Conservation (phyloP, 2,888 invertebrate species). For the Branchipolynoe longqiensis region DNA sequence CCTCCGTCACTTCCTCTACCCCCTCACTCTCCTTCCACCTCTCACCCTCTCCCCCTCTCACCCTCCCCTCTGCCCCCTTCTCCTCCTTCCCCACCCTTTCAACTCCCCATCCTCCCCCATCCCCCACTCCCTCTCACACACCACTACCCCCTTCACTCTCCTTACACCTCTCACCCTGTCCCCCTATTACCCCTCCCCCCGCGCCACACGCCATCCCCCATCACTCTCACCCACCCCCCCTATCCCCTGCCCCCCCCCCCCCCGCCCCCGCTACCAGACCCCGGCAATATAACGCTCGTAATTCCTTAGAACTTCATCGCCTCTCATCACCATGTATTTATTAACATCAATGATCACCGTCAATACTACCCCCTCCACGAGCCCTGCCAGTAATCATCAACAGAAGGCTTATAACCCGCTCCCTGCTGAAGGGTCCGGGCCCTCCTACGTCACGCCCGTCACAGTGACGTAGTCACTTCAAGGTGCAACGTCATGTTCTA, state of each 20-base stretch:
- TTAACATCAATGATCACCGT: too few relatives aligned
- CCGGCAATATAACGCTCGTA: not conserved
- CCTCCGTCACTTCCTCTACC: not conserved
- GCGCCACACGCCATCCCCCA: not conserved
- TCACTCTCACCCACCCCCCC: not conserved
- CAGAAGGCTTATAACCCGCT: too few relatives aligned
- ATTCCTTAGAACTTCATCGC: not conserved
- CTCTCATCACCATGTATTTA: too few relatives aligned
- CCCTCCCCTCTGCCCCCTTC: not conserved
- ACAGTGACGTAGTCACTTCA: too few relatives aligned
- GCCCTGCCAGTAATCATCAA: too few relatives aligned
- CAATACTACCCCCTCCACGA: too few relatives aligned
- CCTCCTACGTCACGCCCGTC: too few relatives aligned
- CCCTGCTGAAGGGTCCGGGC: too few relatives aligned
- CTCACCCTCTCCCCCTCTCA: not conserved
- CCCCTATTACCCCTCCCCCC: too few relatives aligned
- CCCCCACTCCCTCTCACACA: not conserved
- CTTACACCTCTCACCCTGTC: conserved; percentile 2
- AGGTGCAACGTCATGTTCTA: too few relatives aligned
- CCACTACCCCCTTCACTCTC: not conserved
- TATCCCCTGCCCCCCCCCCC: not conserved
- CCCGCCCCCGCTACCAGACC: not conserved
- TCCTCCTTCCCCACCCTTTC: not conserved
- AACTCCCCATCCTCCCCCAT: not conserved
- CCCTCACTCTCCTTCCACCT: not conserved